A percentile compares a stretch with the other conserved stretches of the same genome.
phyloP scores from a whole-genome alignment of 2,113 vertebrate species.

The Tyto alba region DNA sequence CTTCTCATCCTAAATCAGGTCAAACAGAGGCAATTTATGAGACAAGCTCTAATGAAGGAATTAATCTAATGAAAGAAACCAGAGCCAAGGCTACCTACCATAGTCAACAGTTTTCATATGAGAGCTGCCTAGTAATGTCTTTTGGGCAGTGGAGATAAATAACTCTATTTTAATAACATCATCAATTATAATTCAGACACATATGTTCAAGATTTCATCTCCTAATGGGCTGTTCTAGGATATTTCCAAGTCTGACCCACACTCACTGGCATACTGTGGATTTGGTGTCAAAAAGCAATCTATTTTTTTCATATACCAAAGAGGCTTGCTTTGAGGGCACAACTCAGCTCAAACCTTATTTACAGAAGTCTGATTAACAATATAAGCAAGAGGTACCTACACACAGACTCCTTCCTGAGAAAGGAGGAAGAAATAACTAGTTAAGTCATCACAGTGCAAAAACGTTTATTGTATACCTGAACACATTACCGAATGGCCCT shows the following conservation, averaged over 20 bases:
- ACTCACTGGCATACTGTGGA: neutral
- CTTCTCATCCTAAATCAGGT: neutral
- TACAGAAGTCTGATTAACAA: neutral
- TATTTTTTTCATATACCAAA: neutral
- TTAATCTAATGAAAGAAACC: slow-evolving; percentile 28
- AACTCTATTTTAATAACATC: neutral
- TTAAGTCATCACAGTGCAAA: neutral
- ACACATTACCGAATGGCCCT: neutral
- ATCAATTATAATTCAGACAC: neutral
- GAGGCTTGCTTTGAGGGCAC: neutral
- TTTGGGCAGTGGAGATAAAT: neutral
- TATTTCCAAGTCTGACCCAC: slow-evolving; percentile 12
- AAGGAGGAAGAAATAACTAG: neutral
- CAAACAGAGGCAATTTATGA: slow-evolving; percentile 1
- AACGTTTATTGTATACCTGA: neutral
- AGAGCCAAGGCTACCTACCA: neutral
- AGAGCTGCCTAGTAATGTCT: neutral
- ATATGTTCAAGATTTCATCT: neutral
- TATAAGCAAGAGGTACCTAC: neutral
- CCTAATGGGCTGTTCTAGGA: neutral
- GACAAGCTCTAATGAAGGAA: neutral
- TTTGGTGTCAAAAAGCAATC: neutral
- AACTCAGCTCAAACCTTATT: neutral
- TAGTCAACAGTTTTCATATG: neutral
- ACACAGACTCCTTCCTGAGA: neutral